These are phyloP conservation scores for Grantiella picta DNA, from an alignment of 2,113 vertebrate genomes.

Conservation along the genomic window DNA sequence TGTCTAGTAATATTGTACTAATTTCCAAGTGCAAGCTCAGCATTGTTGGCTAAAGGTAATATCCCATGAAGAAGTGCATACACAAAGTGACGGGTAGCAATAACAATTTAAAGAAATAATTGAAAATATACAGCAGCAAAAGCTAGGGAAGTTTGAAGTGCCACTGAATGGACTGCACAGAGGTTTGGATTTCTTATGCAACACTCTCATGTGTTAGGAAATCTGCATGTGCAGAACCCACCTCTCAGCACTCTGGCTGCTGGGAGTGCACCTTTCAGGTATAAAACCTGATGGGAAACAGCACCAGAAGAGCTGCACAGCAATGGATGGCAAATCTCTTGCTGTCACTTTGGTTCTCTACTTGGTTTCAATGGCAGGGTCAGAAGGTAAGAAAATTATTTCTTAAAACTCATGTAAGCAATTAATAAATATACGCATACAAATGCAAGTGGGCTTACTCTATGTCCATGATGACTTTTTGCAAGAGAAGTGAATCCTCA, in stretches of 20 bases:
- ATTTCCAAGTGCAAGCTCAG: background rate
- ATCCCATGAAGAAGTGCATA: background rate
- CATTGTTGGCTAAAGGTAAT: background rate
- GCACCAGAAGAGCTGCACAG: background rate
- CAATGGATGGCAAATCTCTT: background rate
- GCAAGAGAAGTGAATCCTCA: background rate
- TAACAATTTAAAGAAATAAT: background rate
- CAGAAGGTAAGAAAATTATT: constrained; percentile 71
- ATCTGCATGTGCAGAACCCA: background rate
- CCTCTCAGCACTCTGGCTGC: background rate
- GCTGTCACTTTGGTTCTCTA: constrained; percentile 7
- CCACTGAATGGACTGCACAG: background rate
- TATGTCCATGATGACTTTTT: background rate
- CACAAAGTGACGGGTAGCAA: background rate
- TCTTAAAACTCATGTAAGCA: background rate
- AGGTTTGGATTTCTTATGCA: background rate
- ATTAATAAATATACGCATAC: background rate
- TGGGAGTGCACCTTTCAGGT: background rate
- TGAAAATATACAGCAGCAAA: background rate
- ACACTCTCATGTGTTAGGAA: background rate
- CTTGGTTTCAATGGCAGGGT: constrained; percentile 46
- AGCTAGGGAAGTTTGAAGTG: background rate
- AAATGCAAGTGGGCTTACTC: background rate
- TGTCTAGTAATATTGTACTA: background rate
- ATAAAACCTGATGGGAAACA: background rate